Evolutionary conservation across 2,797 vertebrate species (phyloP).

Genomic region (Acrossocheilus wenchowensis): DNA sequence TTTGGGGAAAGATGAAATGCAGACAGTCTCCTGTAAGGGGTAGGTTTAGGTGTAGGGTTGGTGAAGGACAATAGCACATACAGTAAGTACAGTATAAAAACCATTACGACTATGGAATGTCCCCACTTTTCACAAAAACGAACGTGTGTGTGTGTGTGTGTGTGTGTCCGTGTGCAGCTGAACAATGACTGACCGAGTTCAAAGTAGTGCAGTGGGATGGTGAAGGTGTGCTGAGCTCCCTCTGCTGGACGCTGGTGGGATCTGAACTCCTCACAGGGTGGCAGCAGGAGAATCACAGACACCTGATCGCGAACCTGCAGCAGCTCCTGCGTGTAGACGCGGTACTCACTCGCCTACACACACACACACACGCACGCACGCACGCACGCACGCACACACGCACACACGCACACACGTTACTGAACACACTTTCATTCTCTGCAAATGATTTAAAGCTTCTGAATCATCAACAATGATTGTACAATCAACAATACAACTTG

Average conservation of each 20-base stretch:
- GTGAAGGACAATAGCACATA: too few species aligned
- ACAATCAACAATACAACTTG: not conserved
- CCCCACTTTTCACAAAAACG: too few species aligned
- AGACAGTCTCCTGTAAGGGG: too few species aligned
- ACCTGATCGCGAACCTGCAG: constrained; percentile 78
- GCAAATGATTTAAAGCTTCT: not conserved
- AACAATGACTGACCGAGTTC: constrained; percentile 74
- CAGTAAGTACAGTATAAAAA: too few species aligned
- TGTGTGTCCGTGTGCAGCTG: too few species aligned
- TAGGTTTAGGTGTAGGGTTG: too few species aligned
- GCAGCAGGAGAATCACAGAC: constrained; percentile 79
- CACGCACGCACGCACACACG: not conserved
- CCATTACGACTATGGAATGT: too few species aligned
- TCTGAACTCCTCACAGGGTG: constrained; percentile 82
- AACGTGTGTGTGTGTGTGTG: not conserved
- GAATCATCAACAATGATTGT: too few species aligned
- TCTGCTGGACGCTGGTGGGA: constrained; percentile 76
- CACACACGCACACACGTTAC: not conserved
- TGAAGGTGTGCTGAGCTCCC: constrained; percentile 73
- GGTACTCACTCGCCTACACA: constrained; percentile 77
- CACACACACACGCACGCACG: too few species aligned
- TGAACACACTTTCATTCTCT: too few species aligned
- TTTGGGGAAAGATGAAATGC: too few species aligned
- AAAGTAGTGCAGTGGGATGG: constrained; percentile 82
- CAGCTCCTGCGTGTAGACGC: constrained; percentile 79